Evolutionary conservation across 1,140 invertebrate genomes (phyloP).

Genomic region (Oryctes rhinoceros): DNA sequence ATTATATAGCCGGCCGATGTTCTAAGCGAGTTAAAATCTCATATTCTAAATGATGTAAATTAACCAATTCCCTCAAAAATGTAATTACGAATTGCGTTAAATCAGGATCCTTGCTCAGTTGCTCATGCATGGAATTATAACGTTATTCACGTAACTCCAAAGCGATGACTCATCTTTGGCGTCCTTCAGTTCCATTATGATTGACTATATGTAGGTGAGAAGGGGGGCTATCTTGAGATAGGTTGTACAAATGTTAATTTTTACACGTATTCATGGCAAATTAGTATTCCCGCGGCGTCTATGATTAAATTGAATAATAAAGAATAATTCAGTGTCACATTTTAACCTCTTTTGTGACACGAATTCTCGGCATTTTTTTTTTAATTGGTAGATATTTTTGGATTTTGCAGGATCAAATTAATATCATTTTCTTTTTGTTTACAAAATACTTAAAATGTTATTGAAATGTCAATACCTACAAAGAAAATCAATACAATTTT

Average conservation of each 20-base stretch:
- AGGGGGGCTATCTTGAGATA: constrained; percentile 7
- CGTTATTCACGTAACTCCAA: constrained; percentile 27
- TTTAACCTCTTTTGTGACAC: neutral
- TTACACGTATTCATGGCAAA: constrained; percentile 15
- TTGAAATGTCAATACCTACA: too few relatives aligned
- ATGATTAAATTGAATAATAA: neutral
- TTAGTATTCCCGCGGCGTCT: neutral
- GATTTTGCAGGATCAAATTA: too few relatives aligned
- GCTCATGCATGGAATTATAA: constrained; percentile 20
- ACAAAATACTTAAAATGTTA: too few relatives aligned
- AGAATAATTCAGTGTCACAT: neutral
- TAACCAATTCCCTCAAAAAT: neutral
- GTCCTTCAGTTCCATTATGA: constrained; percentile 34
- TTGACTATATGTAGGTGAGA: neutral
- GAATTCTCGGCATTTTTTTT: neutral
- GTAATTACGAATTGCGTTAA: neutral
- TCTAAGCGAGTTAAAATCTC: too few relatives aligned
- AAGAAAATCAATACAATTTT: too few relatives aligned
- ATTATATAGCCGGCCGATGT: too few relatives aligned
- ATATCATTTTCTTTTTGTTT: too few relatives aligned
- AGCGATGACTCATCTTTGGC: constrained; percentile 20
- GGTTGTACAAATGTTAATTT: constrained; percentile 3
- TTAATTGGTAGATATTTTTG: neutral
- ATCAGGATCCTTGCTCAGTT: neutral
- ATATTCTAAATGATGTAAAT: too few relatives aligned